Evolutionary conservation across 2,797 vertebrate genomes (phyloP).

Genomic region (Hyperoplus lanceolatus): DNA sequence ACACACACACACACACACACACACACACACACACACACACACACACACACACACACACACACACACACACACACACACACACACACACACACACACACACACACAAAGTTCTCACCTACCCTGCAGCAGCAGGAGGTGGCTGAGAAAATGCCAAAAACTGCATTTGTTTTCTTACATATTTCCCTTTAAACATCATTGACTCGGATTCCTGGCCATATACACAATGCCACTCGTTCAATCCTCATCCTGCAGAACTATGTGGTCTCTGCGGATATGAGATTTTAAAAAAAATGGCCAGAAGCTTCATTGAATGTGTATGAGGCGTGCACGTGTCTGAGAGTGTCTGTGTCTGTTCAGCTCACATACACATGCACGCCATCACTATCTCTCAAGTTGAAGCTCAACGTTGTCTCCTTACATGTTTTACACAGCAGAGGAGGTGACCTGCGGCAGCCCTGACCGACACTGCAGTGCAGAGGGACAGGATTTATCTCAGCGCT

Average conservation of each 20-base stretch:
- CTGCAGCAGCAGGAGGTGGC: conserved; percentile 34
- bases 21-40: no score
- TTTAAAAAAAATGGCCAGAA: conserved; percentile 28
- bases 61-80: no score
- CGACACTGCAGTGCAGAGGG: conserved; percentile 24
- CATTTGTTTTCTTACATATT: conserved; percentile 26
- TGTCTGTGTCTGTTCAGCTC: conserved; percentile 4
- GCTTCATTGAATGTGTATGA: conserved; percentile 15
- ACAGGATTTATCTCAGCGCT: conserved; percentile 56
- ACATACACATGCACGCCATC: conserved; percentile 21
- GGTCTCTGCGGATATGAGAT: conserved; percentile 43
- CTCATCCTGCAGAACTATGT: conserved; percentile 45
- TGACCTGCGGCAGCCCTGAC: conserved; percentile 55
- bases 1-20: no score
- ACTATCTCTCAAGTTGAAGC: conserved; percentile 43
- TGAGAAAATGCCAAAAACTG: conserved; percentile 25
- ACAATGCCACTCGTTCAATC: conserved; percentile 8
- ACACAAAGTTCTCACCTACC: conserved; percentile 54
- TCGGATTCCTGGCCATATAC: conserved; percentile 31
- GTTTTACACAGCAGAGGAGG: conserved; percentile 52
- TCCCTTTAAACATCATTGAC: conserved; percentile 22
- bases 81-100: no score
- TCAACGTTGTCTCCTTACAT: conserved; percentile 31
- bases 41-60: no score
- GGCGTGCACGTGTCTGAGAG: conserved; percentile 8